phyloP scores from a whole-genome alignment of 2,888 invertebrate species.

The Thelaira solivaga region DNA sequence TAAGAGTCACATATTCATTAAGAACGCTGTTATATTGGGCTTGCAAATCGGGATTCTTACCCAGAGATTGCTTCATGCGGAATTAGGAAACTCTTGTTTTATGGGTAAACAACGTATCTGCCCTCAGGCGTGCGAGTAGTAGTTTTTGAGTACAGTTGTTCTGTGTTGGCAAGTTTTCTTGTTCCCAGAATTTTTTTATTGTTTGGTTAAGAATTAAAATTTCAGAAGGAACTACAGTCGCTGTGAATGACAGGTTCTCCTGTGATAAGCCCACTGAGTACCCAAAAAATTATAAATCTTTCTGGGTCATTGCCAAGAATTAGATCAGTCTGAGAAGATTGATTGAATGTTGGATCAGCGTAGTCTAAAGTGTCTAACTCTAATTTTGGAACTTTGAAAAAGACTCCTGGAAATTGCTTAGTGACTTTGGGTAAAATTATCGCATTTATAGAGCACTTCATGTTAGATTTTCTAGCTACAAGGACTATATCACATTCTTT shows the following conservation, averaged over 20 bases:
- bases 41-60: too few species aligned
- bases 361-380: background rate
- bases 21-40: too few species aligned
- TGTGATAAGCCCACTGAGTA: background rate
- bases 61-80: background rate
- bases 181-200: conserved; percentile 25
- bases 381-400: background rate
- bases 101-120: conserved; percentile 13
- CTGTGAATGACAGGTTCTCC: background rate
- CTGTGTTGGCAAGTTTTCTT: background rate
- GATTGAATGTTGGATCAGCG: conserved; percentile 1
- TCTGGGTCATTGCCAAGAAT: conserved; percentile 1
- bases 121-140: background rate
- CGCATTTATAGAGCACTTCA: background rate
- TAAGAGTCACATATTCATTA: too few species aligned
- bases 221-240: background rate
- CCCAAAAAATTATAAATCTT: background rate
- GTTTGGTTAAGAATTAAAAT: background rate
- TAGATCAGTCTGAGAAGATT: background rate
- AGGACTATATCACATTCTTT: background rate
- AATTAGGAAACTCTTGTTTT: background rate
- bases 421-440: background rate
- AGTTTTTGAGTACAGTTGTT: background rate
- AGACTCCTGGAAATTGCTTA: background rate
- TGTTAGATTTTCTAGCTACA: background rate